A percentile compares a stretch with the other conserved stretches of the same genome.
These are phyloP conservation scores for Dreissena polymorpha DNA, from an alignment of 1,140 invertebrate genomes.

Conservation along the genomic window DNA sequence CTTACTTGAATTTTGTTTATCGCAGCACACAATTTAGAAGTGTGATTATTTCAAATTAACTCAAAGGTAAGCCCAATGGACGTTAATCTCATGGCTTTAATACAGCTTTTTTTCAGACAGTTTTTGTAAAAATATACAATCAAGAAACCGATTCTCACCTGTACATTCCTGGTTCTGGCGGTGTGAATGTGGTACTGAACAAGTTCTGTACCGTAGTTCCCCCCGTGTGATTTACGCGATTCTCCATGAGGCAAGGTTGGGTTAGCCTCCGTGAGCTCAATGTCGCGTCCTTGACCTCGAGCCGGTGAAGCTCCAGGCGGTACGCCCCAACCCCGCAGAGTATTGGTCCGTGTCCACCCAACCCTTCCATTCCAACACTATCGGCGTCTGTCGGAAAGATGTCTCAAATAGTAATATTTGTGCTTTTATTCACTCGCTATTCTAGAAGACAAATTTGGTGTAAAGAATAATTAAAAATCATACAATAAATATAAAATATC, in stretches of 20 bases:
- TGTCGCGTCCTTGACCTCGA: slow-evolving; percentile 16
- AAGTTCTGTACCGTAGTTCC: background rate
- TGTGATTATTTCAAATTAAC: no score
- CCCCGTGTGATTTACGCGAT: background rate
- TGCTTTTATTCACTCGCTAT: no score
- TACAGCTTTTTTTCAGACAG: no score
- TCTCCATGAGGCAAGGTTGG: slow-evolving; percentile 23
- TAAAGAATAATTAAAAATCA: no score
- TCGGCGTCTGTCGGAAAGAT: slow-evolving; percentile 18
- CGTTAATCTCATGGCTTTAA: no score
- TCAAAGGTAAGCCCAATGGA: no score
- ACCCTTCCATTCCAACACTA: slow-evolving; percentile 47
- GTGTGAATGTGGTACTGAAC: slow-evolving; percentile 22
- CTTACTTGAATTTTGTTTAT: no score
- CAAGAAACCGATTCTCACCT: background rate
- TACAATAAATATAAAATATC: no score
- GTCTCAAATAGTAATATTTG: background rate
- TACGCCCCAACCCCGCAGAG: slow-evolving; percentile 43
- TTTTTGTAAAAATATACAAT: no score
- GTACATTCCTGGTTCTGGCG: slow-evolving; percentile 56
- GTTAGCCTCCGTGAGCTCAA: slow-evolving; percentile 28
- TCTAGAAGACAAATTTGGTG: no score
- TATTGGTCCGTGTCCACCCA: slow-evolving; percentile 47
- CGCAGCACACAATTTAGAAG: no score
- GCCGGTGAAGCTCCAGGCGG: slow-evolving; percentile 51